Evolutionary conservation across 2,113 vertebrate genomes (phyloP).

Genomic region (Vidua macroura): DNA sequence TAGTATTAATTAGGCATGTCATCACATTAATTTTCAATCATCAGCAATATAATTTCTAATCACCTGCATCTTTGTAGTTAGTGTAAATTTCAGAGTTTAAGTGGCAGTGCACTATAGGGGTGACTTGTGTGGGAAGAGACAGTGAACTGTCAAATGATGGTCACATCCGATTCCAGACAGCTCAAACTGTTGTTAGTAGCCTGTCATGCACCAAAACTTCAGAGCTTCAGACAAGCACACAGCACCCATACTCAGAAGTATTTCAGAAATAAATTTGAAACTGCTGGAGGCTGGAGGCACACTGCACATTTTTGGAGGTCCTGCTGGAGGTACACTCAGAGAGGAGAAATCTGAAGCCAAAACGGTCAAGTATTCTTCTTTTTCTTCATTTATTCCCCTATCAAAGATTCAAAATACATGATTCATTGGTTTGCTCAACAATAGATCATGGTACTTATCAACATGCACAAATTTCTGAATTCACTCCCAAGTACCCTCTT

Average conservation of each 20-base stretch:
- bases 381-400: neutral
- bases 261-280: neutral
- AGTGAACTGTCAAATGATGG: neutral
- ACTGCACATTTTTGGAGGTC: neutral
- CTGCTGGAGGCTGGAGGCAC: neutral
- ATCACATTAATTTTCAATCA: neutral
- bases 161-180: neutral
- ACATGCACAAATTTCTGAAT: neutral
- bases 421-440: neutral
- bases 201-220: neutral
- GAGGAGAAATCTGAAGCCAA: neutral
- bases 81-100: neutral
- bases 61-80: neutral
- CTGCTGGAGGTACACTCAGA: neutral
- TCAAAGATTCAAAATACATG: neutral
- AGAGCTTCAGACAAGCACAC: neutral
- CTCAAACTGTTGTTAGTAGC: neutral
- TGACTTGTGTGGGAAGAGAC: neutral
- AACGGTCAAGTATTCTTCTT: neutral
- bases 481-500: neutral
- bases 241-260: fast-evolving
- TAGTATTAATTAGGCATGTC: neutral
- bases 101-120: neutral
- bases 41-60: neutral
- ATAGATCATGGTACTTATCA: neutral